These are phyloP conservation scores for Mastomys natalensis DNA, from an alignment of 2,113 vertebrate genomes.

Conservation along the genomic window DNA sequence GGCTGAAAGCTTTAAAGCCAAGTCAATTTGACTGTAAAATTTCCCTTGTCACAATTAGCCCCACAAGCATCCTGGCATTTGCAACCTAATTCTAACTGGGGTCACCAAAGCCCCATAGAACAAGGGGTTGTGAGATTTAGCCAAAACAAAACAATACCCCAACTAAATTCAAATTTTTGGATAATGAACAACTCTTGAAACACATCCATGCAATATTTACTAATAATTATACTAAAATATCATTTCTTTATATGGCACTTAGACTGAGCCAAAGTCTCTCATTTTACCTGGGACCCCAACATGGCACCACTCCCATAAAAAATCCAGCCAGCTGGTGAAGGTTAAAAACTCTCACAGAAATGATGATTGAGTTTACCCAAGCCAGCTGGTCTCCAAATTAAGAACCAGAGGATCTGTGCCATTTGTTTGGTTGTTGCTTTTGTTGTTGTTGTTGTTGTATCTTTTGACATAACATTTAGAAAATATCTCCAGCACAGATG, in stretches of 20 bases:
- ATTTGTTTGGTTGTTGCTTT: not conserved
- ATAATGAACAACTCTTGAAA: not conserved
- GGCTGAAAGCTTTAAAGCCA: not conserved
- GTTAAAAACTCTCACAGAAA: not conserved
- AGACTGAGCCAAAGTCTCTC: not conserved
- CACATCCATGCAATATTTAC: not conserved
- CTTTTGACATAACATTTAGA: not conserved
- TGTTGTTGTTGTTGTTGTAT: not conserved
- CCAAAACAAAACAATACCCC: not conserved
- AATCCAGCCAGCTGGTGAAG: not conserved
- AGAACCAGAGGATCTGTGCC: slow-evolving; percentile 2
- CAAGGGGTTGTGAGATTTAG: not conserved
- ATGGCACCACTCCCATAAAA: not conserved
- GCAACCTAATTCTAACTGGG: not conserved
- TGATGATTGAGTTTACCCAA: not conserved
- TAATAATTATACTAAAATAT: slow-evolving; percentile 27
- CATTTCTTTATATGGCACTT: slow-evolving; percentile 42
- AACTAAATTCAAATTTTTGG: slow-evolving; percentile 2
- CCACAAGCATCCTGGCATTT: not conserved
- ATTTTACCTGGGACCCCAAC: not conserved
- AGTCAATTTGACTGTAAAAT: not conserved
- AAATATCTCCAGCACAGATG: not conserved
- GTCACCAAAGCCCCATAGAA: not conserved
- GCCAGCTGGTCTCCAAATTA: not conserved
- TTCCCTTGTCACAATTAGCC: not conserved